phyloP scores from a whole-genome alignment of 2,113 vertebrate genomes.

The Anarrhichthys ocellatus region DNA sequence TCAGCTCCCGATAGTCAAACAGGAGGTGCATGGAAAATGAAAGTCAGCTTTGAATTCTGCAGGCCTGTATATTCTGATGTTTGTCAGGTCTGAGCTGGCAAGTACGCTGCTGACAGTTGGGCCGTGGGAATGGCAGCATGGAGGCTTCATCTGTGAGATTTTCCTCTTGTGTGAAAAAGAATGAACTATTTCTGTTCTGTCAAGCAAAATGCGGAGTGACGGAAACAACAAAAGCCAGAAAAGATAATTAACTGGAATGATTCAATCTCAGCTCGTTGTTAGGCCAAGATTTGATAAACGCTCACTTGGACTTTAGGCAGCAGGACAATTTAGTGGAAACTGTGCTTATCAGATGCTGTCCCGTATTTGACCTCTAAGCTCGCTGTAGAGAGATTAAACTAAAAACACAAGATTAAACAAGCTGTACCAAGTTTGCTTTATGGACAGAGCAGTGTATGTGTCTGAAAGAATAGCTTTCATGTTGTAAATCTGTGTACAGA shows the following conservation, averaged over 20 bases:
- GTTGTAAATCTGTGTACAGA: not conserved
- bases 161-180: constrained; percentile 48
- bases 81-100: constrained; percentile 46
- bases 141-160: constrained; percentile 59
- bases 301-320: not conserved
- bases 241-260: constrained; percentile 22
- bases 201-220: constrained; percentile 12
- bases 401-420: not conserved
- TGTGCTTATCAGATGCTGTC: not conserved
- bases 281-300: not conserved
- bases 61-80: constrained; percentile 6
- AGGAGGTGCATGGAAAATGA: not conserved
- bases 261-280: not conserved
- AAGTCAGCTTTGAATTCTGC: constrained; percentile 31
- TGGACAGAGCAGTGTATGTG: not conserved
- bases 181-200: constrained; percentile 46
- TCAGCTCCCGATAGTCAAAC: constrained; percentile 1
- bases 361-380: not conserved
- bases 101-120: constrained; percentile 42
- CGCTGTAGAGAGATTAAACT: not conserved
- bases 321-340: not conserved
- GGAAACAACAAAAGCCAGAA: constrained; percentile 6
- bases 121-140: constrained; percentile 54
- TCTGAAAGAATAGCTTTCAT: not conserved
- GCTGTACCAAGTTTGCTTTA: not conserved